Percentiles rank a stretch among this genome's conserved stretches.
Conservation (phyloP, 2,797 vertebrate species). For the Echiichthys vipera region DNA sequence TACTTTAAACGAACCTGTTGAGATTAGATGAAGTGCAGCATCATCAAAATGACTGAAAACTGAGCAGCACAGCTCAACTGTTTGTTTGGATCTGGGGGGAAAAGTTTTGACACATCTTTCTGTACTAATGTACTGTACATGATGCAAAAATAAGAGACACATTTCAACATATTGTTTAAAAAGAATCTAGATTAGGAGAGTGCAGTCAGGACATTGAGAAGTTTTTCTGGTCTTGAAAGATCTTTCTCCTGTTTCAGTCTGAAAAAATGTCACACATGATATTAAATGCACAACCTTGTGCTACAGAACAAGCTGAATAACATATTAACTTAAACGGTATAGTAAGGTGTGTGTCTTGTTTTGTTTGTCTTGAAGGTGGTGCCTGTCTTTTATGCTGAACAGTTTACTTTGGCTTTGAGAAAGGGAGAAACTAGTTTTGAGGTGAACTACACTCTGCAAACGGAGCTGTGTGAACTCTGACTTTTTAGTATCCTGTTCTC, state of each 20-base stretch:
- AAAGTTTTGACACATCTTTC: neutral
- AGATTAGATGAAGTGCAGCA: neutral
- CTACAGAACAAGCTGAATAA: neutral
- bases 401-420: conserved; percentile 41
- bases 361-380: conserved; percentile 42
- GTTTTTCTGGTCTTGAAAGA: neutral
- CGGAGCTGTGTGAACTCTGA: neutral
- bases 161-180: too few species aligned
- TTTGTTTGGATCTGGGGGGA: conserved; percentile 1
- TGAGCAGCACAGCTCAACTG: neutral
- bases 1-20: conserved; percentile 28
- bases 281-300: neutral
- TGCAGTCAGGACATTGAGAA: neutral
- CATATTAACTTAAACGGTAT: neutral
- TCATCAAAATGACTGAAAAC: conserved; percentile 16
- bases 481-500: neutral
- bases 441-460: neutral
- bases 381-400: conserved; percentile 2
- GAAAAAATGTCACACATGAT: neutral
- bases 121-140: neutral
- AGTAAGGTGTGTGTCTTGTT: neutral
- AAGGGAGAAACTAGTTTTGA: conserved; percentile 17
- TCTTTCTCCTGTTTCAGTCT: neutral
- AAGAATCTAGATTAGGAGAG: neutral
- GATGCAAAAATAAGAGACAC: neutral